These are phyloP conservation scores for Drosophila parvula DNA, from an alignment of 1,140 invertebrate genomes.

Conservation along the genomic window DNA sequence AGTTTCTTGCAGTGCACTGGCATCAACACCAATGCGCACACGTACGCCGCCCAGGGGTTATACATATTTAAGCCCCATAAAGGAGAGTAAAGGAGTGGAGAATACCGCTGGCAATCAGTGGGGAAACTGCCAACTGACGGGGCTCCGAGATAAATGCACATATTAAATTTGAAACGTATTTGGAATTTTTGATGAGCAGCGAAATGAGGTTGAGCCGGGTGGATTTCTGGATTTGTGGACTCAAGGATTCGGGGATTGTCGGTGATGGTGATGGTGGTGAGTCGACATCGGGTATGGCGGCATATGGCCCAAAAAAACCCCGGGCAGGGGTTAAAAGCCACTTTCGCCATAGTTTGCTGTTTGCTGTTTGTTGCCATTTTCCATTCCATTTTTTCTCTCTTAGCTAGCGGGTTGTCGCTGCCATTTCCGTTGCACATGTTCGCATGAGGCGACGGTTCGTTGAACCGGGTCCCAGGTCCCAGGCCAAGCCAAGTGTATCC, in stretches of 20 bases:
- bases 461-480: constrained; percentile 23
- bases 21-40: constrained; percentile 36
- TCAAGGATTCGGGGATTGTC: constrained; percentile 7
- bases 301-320: constrained; percentile 47
- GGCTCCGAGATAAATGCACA: constrained; percentile 70
- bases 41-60: constrained; percentile 70
- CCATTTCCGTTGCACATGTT: constrained; percentile 59
- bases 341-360: constrained; percentile 37
- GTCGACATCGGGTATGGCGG: constrained; percentile 16
- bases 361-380: constrained; percentile 10
- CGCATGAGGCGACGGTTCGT: constrained; percentile 18
- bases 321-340: constrained; percentile 63
- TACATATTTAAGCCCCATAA: constrained; percentile 82
- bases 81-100: constrained; percentile 71
- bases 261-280: constrained; percentile 6
- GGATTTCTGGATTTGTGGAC: constrained; percentile 18
- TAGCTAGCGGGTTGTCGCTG: constrained; percentile 27
- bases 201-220: constrained; percentile 34
- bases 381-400: constrained; percentile 14
- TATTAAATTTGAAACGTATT: constrained; percentile 83
- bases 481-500: constrained; percentile 49
- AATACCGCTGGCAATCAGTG: constrained; percentile 44
- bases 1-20: neutral
- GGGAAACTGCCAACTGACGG: constrained; percentile 49
- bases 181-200: constrained; percentile 78